These are phyloP conservation scores for Hypomecis punctinalis DNA, from an alignment of 2,888 invertebrate genomes.

Conservation along the genomic window DNA sequence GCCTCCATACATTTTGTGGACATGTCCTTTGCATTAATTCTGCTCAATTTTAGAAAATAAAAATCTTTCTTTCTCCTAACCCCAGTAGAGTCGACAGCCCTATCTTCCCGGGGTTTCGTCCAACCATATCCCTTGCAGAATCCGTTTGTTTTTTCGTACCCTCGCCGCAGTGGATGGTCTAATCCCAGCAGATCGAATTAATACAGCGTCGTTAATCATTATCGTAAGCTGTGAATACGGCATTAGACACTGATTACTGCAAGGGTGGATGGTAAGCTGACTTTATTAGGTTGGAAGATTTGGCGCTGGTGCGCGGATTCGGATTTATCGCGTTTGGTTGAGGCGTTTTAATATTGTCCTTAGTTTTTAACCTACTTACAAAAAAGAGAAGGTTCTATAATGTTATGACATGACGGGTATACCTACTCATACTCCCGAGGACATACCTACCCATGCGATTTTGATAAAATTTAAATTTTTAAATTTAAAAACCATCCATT, in stretches of 20 bases:
- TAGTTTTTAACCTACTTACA: background rate
- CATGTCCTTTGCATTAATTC: no score
- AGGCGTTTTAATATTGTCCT: background rate
- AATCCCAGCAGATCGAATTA: conserved; percentile 82
- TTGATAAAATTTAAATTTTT: no score
- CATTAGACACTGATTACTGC: conserved; percentile 80
- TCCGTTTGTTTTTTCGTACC: conserved; percentile 80
- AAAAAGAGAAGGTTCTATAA: no score
- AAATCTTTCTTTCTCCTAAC: no score
- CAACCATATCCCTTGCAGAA: conserved; percentile 66
- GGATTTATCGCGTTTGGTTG: conserved; percentile 17
- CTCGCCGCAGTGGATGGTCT: conserved; percentile 67
- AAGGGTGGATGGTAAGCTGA: conserved; percentile 72
- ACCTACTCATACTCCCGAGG: no score
- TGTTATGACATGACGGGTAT: no score
- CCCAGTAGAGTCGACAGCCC: conserved; percentile 24
- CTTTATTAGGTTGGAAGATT: conserved; percentile 51
- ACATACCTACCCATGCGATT: no score
- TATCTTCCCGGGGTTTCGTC: conserved; percentile 15
- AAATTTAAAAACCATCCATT: no score
- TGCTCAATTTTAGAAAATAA: no score
- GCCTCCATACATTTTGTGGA: no score
- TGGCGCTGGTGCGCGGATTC: conserved; percentile 41
- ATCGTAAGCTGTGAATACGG: conserved; percentile 79
- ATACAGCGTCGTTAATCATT: conserved; percentile 84